Conservation (phyloP, 2,888 invertebrate species). For the Mallateleia sp. region DNA sequence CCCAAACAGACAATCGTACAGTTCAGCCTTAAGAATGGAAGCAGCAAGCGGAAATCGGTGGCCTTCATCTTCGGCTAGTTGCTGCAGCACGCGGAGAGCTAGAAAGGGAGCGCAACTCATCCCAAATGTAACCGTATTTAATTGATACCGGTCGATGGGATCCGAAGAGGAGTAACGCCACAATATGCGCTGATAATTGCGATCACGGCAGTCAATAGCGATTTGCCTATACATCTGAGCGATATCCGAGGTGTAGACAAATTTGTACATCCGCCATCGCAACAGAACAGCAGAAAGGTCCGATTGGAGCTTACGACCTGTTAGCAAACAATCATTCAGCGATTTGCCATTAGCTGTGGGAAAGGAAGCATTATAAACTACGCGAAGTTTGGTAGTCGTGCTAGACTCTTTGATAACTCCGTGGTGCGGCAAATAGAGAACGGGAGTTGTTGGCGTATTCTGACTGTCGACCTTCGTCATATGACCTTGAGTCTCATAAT, state of each 20-base stretch:
- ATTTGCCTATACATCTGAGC: slow-evolving; percentile 34
- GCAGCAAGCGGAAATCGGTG: too few relatives aligned
- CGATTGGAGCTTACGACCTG: slow-evolving; percentile 7
- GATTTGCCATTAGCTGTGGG: not conserved
- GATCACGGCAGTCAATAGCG: slow-evolving; percentile 1
- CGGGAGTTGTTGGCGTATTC: too few relatives aligned
- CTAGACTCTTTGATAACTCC: slow-evolving; percentile 7
- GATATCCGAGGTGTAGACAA: slow-evolving; percentile 9
- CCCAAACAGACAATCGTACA: too few relatives aligned
- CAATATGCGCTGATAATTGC: not conserved
- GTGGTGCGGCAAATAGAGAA: slow-evolving; percentile 9
- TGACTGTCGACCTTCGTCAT: not conserved
- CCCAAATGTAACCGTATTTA: slow-evolving; percentile 5
- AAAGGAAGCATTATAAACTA: too few relatives aligned
- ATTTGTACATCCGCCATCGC: not conserved
- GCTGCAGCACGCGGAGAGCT: not conserved
- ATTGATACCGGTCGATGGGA: not conserved
- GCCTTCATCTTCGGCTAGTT: too few relatives aligned
- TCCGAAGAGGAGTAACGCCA: not conserved
- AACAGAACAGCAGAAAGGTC: not conserved
- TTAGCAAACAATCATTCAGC: slow-evolving; percentile 3
- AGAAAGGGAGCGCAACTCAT: slow-evolving; percentile 12
- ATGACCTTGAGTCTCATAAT: slow-evolving; percentile 15
- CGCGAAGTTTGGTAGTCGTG: too few relatives aligned
- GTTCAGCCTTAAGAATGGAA: too few relatives aligned